Base-by-base conservation (phyloP, 2,888 invertebrate genomes). In the Nymphalis urticae region DNA sequence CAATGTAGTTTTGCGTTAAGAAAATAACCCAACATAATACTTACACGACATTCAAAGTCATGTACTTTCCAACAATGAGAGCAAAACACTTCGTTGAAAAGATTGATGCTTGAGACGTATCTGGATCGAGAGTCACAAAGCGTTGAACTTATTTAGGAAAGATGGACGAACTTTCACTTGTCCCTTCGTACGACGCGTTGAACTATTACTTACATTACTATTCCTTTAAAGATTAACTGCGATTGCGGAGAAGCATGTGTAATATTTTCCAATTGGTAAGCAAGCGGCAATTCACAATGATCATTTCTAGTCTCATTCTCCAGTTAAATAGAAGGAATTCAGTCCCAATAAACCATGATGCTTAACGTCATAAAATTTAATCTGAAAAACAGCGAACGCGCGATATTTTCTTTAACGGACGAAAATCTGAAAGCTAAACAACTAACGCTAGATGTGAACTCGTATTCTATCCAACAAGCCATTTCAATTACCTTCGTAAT, bases 131-230 rank as follows among this genome's bases (percentile, higher is more conserved):
- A 78, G 75, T 75, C 74, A 89, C 85, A 87, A 89, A 84, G 77
- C 80, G 72, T 73, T 79, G 83, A 75, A 78, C 81, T 83, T 80
- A 85, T 86, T 86, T 84, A 83, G 82, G 83, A 87, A 88, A 86
- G 85, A 85, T 82, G 81, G 78, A 80, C 79, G 70, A 81, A 88
- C 91, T 92, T 92, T 92, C 92, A 83, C 90, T 84, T 73, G 86
- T 89, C 90, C 92, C 90, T 91, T 85, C 78, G 75, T 74, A 79
- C 76, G 74, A 78, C 77, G 75, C 80, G 76, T 75, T 74, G 62
- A 78, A 77, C 77, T 69, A 80, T 84, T 79, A 81, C 78, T 78
- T 77, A 74, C 80, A 77, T 80, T 81, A 80, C 78, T 76, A 77
- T 78, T 79, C 78, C 74, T 72, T 66, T 71, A 68, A 21, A 48